Conservation (phyloP, 2,113 vertebrate genomes). For the Pangasianodon gigas region DNA sequence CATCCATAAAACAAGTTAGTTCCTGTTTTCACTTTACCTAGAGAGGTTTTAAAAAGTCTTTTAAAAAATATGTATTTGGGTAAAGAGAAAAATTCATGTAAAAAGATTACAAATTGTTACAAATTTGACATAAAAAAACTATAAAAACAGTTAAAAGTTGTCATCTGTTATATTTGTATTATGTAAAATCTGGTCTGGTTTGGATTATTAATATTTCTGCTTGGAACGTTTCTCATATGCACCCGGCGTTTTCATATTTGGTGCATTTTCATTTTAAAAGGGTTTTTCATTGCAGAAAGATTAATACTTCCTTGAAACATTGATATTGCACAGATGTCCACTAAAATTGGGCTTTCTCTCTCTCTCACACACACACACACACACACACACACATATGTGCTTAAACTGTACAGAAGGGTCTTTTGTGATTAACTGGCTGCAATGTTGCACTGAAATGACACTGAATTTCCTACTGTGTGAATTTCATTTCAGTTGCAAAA, state of each 20-base stretch:
- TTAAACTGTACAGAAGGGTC: not conserved
- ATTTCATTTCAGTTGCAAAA: not conserved
- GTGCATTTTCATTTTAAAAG: conserved; percentile 10
- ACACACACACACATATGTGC: not conserved
- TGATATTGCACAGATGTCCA: conserved; percentile 28
- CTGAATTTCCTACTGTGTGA: conserved; percentile 28
- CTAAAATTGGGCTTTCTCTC: not conserved
- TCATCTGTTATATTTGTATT: not conserved
- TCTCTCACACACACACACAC: not conserved
- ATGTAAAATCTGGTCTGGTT: not conserved
- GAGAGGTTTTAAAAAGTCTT: not conserved
- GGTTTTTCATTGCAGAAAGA: not conserved
- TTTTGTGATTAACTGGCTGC: not conserved
- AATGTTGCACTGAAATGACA: not conserved
- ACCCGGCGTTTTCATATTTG: not conserved
- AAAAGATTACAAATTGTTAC: not conserved
- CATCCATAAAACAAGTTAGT: not conserved
- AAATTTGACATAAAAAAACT: not conserved
- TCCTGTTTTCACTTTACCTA: not conserved
- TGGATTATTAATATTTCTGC: not conserved
- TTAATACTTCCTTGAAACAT: not conserved
- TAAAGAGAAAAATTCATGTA: not conserved
- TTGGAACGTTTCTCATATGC: not conserved
- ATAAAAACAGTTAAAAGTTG: not conserved
- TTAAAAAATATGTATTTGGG: not conserved